Conservation (phyloP, 1,140 invertebrate genomes). For the Eufriesea mexicana region DNA sequence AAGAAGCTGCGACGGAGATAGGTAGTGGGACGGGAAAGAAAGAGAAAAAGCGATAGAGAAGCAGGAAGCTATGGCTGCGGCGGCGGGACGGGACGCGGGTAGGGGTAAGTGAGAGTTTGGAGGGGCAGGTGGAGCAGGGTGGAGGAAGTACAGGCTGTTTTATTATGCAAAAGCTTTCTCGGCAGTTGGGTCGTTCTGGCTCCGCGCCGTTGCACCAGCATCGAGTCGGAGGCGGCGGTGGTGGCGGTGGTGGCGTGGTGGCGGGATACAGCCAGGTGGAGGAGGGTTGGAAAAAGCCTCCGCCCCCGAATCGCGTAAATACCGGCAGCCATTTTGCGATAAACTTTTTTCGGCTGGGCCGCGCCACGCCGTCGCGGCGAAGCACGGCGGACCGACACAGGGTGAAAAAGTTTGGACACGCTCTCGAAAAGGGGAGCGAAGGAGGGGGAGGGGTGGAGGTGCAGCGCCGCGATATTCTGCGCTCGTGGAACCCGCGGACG, state of each 20-base stretch:
- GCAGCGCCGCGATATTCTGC: constrained; percentile 53
- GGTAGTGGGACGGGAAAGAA: too few relatives aligned
- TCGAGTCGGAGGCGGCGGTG: constrained; percentile 56
- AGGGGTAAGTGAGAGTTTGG: constrained; percentile 54
- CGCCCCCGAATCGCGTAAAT: constrained; percentile 82
- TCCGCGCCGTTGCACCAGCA: constrained; percentile 74
- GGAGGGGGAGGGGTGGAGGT: constrained; percentile 2
- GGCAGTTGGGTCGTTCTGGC: constrained; percentile 79
- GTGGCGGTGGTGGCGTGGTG: constrained; percentile 59
- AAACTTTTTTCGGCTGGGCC: constrained; percentile 78
- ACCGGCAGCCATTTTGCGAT: constrained; percentile 83
- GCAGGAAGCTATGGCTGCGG: constrained; percentile 57
- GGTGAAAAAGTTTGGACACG: constrained; percentile 64
- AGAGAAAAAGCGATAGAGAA: constrained; percentile 10
- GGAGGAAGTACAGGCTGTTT: constrained; percentile 78
- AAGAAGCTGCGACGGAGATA: constrained; percentile 16
- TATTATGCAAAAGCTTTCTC: constrained; percentile 83
- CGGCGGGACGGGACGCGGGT: constrained; percentile 19
- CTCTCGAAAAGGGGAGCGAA: constrained; percentile 52
- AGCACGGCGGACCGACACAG: constrained; percentile 15
- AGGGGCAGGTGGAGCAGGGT: constrained; percentile 48
- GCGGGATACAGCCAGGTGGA: constrained; percentile 61
- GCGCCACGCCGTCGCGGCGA: constrained; percentile 9
- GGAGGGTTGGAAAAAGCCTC: constrained; percentile 78
- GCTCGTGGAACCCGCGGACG: constrained; percentile 36